phyloP scores from a whole-genome alignment of 2,113 vertebrate genomes.

The Xyrauchen texanus region DNA sequence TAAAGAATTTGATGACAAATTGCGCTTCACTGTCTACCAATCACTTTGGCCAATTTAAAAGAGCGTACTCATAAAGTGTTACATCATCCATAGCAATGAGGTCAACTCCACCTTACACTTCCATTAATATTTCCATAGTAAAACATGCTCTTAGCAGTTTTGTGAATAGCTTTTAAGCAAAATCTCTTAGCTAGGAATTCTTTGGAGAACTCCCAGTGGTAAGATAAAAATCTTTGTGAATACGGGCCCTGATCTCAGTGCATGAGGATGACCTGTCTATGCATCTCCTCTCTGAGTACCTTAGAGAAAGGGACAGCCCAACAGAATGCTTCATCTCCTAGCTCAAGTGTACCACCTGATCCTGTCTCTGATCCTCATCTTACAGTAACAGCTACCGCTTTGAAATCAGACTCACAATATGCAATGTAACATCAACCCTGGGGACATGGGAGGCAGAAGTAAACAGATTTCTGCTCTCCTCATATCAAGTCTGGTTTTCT shows the following conservation, averaged over 20 bases:
- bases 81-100: too few species aligned
- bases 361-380: constrained; percentile 8
- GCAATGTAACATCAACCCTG: neutral
- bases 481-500: constrained; percentile 3
- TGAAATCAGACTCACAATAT: constrained; percentile 4
- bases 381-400: constrained; percentile 25
- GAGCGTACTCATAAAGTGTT: too few species aligned
- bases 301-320: constrained; percentile 32
- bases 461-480: constrained; percentile 5
- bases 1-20: too few species aligned
- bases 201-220: too few species aligned
- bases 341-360: constrained; percentile 4
- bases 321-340: constrained; percentile 35
- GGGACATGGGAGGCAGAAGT: neutral
- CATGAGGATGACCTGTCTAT: constrained; percentile 32
- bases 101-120: too few species aligned
- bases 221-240: constrained; percentile 29
- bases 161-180: too few species aligned
- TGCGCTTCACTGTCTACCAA: too few species aligned
- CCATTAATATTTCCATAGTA: too few species aligned
- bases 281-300: constrained; percentile 19
- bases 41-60: too few species aligned
- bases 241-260: constrained; percentile 20
- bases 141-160: too few species aligned
- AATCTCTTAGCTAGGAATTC: too few species aligned